These are phyloP conservation scores for Dryomyza anilis DNA, from an alignment of 2,888 invertebrate genomes.

Conservation along the genomic window DNA sequence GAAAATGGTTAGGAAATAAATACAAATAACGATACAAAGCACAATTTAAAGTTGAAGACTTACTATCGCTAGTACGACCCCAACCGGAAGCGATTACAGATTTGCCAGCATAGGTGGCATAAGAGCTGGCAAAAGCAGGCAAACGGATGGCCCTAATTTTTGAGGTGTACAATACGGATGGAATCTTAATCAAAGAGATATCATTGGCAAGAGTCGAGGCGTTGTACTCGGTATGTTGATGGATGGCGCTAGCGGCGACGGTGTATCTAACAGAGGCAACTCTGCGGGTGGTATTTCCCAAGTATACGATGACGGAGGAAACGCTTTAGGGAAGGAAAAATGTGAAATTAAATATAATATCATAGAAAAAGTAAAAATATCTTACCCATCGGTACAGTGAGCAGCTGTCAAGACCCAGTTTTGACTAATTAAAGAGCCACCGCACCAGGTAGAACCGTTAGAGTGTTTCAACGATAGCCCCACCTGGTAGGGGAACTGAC, in stretches of 20 bases:
- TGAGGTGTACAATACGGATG: constrained; percentile 35
- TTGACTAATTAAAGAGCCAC: constrained; percentile 48
- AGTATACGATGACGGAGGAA: constrained; percentile 38
- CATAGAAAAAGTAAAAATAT: not conserved
- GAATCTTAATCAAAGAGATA: constrained; percentile 44
- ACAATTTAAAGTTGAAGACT: not conserved
- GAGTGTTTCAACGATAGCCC: constrained; percentile 38
- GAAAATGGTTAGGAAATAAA: not conserved
- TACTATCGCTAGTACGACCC: constrained; percentile 48
- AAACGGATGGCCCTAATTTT: constrained; percentile 41
- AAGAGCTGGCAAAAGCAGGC: constrained; percentile 37
- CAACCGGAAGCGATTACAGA: constrained; percentile 50
- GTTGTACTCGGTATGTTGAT: constrained; percentile 42
- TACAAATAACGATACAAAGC: not conserved
- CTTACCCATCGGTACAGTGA: constrained; percentile 49
- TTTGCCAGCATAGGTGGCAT: constrained; percentile 39
- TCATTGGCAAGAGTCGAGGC: constrained; percentile 43
- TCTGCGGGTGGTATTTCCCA: constrained; percentile 41
- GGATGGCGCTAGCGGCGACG: constrained; percentile 31
- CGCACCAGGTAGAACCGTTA: constrained; percentile 43
- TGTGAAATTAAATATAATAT: not conserved
- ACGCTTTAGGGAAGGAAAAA: constrained; percentile 28
- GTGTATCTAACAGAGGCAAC: constrained; percentile 34
- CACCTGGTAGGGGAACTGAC: constrained; percentile 47
- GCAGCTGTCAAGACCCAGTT: constrained; percentile 53